Evolutionary conservation across 2,113 vertebrate genomes (phyloP), one percentile per base, ranked within the genome.

Genomic region (Pteruthius melanotis): DNA sequence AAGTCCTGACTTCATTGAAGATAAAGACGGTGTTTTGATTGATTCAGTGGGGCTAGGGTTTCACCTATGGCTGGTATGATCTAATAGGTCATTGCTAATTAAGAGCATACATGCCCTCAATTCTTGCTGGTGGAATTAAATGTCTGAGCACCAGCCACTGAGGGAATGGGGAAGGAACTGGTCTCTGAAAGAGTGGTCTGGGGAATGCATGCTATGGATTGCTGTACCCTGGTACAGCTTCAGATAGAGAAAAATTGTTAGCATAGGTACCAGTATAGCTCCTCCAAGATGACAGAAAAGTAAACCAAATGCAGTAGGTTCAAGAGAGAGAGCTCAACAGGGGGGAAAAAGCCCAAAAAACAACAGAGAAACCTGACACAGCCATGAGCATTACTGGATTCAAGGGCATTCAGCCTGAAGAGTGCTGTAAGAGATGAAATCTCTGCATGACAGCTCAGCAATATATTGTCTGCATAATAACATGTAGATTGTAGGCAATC

Each of bases 1-100:
- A 85, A 95, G 54, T 76, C 74, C 54, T 88, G 84, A 82, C 59
- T 94, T 95, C 49, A 59, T 16, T 91, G 94, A 89, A 79, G 90
- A 87, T 95, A 94, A 87, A 84, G 69, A 42, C 65, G 44, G 33
- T 61, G 57, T 79, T 93, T 53, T 93, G 89, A 96, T 94, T 95
- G 91, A 95, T 93, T 93, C 87, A 72, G 15, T 79, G 45, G 79
- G 53, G 49, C 84, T 77, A 72, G 57, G 45, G 37, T 96, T 94
- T 96, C 91, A 91, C 95, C 91, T 95, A 35, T 93, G 78, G 49
- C 89, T 95, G 57, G 50, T 87, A 44, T 69, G 77, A 87, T 94
- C 84, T 89, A 87, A 87, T 65, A 93, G 78, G 93, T 94, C 77
- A 69, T 47, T 91, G 78, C 84, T 95, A 89, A 93, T 95, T 95